These are phyloP conservation scores for Babyrousa celebensis DNA, from an alignment of 2,797 vertebrate species.

Conservation along the genomic window DNA sequence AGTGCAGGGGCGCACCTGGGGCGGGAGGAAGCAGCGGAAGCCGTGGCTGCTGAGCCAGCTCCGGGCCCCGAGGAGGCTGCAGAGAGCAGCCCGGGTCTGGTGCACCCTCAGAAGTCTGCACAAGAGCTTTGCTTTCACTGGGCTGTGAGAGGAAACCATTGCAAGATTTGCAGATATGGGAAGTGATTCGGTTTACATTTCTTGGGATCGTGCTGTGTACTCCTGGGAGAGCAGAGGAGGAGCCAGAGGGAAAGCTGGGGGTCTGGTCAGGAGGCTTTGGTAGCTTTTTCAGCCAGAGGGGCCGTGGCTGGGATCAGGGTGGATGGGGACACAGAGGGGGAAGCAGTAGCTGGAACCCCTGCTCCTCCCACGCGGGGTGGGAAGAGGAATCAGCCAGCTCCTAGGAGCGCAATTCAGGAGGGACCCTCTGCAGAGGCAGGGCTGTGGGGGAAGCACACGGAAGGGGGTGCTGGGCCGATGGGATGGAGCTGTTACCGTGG, in stretches of 20 bases:
- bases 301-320: background rate
- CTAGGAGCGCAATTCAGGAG: background rate
- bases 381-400: background rate
- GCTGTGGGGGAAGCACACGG: background rate
- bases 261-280: background rate
- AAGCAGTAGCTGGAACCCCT: no score
- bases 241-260: background rate
- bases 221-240: background rate
- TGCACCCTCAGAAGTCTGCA: background rate
- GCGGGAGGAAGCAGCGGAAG: background rate
- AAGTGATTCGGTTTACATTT: background rate
- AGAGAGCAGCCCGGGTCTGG: background rate
- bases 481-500: background rate
- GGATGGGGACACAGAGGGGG: no score
- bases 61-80: background rate
- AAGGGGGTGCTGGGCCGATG: background rate
- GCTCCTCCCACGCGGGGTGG: background rate
- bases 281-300: background rate
- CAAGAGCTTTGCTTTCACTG: background rate
- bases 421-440: background rate
- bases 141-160: background rate
- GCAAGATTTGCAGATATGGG: background rate
- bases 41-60: background rate
- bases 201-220: background rate
- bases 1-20: background rate